Percentiles rank a stretch among this genome's conserved stretches.
These are phyloP conservation scores for Merodon equestris DNA, from an alignment of 2,888 invertebrate species.

Conservation along the genomic window DNA sequence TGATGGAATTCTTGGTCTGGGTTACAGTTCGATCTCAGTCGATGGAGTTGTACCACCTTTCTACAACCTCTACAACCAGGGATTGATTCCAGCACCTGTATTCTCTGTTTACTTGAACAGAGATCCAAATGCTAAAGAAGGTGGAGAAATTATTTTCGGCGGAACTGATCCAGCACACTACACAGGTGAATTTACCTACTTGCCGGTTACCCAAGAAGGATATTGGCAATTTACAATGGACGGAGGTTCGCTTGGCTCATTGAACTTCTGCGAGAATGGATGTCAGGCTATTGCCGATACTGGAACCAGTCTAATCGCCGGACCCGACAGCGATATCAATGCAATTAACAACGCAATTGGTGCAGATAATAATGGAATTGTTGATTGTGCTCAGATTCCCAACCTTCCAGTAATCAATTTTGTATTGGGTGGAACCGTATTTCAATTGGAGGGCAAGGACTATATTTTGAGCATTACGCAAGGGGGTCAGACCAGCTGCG, in stretches of 20 bases:
- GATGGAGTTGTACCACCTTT: constrained; percentile 95
- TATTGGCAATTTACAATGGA: constrained; percentile 99
- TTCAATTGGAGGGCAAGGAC: constrained; percentile 84
- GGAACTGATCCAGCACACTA: constrained; percentile 96
- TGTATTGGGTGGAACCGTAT: constrained; percentile 83
- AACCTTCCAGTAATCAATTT: constrained; percentile 82
- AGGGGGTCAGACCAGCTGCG: constrained; percentile 92
- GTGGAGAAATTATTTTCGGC: constrained; percentile 95
- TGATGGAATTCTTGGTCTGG: constrained; percentile 98
- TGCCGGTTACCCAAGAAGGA: constrained; percentile 89
- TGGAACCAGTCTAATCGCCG: constrained; percentile 97
- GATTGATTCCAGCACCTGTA: constrained; percentile 84
- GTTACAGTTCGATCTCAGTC: constrained; percentile 92
- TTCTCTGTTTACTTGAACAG: constrained; percentile 96
- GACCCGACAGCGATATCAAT: constrained; percentile 89
- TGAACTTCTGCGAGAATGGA: constrained; percentile 86
- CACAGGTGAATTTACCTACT: constrained; percentile 90
- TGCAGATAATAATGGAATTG: constrained; percentile 89
- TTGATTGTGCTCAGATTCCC: constrained; percentile 90
- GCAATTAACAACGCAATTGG: constrained; percentile 91
- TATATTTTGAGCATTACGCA: constrained; percentile 91
- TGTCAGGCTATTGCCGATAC: constrained; percentile 98
- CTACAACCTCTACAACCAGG: constrained; percentile 93
- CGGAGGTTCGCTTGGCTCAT: constrained; percentile 80
- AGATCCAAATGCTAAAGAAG: constrained; percentile 86